Percentiles rank a stretch among this genome's conserved stretches.
phyloP scores from a whole-genome alignment of 2,797 vertebrate genomes.

The Alosa sapidissima region DNA sequence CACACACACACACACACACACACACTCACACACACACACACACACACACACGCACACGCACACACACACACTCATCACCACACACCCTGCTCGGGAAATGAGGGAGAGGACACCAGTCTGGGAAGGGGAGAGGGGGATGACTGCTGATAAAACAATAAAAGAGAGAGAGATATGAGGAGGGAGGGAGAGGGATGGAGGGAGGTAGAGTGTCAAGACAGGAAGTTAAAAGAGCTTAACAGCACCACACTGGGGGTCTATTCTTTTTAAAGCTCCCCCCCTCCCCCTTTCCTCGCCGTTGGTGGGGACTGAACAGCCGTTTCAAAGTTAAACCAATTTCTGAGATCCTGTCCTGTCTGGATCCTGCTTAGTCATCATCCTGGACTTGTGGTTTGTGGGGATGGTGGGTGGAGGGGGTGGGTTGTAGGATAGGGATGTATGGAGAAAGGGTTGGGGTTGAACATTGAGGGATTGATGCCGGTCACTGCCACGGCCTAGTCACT shows the following conservation, averaged over 20 bases:
- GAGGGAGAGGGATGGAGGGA: background rate
- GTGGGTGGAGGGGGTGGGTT: background rate
- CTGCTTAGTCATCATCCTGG: conserved; percentile 65
- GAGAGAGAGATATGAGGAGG: background rate
- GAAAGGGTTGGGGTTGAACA: background rate
- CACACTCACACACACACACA: background rate
- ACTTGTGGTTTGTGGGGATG: conserved; percentile 26
- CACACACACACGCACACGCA: conserved; percentile 2
- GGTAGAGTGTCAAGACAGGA: background rate
- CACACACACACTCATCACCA: conserved; percentile 4
- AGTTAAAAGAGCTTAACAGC: conserved; percentile 12
- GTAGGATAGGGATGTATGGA: background rate
- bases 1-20: conserved; percentile 5
- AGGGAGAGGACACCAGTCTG: conserved; percentile 21
- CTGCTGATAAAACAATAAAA: conserved; percentile 31
- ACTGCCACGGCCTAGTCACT: background rate
- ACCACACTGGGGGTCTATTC: conserved; percentile 4
- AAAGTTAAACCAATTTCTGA: conserved; percentile 43
- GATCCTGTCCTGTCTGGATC: conserved; percentile 61
- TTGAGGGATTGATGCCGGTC: background rate
- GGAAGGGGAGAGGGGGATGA: conserved; percentile 23
- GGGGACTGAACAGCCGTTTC: conserved; percentile 24
- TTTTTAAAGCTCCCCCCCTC: background rate
- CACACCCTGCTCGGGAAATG: conserved; percentile 21
- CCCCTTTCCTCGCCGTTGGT: background rate